These are phyloP conservation scores for Isurus oxyrinchus DNA, from an alignment of 2,113 vertebrate genomes.

Conservation along the genomic window DNA sequence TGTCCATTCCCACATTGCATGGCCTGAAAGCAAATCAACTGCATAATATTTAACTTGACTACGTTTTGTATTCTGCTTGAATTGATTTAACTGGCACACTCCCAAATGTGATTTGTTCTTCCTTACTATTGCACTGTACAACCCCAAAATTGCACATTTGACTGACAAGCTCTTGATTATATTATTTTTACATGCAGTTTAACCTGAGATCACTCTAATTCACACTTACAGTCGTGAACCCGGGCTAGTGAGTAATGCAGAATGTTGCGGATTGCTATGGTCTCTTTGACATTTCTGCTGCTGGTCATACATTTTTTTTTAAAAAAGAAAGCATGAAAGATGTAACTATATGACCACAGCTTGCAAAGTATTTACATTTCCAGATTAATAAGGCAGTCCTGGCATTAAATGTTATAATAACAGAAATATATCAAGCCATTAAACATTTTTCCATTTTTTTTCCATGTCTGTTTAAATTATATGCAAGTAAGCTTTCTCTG, in stretches of 20 bases:
- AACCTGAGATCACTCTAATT: not conserved
- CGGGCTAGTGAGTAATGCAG: not conserved
- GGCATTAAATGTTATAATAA: not conserved
- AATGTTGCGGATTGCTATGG: not conserved
- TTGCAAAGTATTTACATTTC: conserved; percentile 11
- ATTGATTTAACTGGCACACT: not conserved
- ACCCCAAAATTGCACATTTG: not conserved
- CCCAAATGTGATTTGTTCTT: not conserved
- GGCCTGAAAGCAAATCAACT: not conserved
- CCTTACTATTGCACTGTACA: not conserved
- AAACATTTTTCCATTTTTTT: not conserved
- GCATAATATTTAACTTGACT: not conserved
- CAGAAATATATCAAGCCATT: not conserved
- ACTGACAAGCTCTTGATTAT: not conserved
- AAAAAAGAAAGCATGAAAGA: not conserved
- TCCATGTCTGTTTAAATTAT: not conserved
- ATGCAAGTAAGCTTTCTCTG: not conserved
- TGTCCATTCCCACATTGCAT: not conserved
- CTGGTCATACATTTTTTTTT: too few relatives aligned
- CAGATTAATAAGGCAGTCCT: not conserved
- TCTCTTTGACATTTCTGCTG: not conserved
- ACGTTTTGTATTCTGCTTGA: not conserved
- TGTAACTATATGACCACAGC: not conserved
- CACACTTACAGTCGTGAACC: not conserved
- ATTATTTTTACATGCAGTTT: not conserved